Base-by-base conservation (phyloP, 2,888 invertebrate genomes). In the Mechanitis messenoides region DNA sequence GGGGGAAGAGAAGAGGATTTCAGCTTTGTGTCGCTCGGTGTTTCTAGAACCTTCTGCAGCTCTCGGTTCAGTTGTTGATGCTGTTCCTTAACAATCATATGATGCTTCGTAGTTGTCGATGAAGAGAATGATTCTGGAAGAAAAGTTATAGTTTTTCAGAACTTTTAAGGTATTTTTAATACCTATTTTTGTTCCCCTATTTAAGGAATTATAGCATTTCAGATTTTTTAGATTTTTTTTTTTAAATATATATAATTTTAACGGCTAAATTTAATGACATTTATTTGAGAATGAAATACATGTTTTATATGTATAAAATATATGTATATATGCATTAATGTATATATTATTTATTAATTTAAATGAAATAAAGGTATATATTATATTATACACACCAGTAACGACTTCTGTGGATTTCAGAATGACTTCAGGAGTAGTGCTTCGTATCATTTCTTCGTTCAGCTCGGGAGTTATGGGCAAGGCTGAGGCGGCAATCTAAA, bases 381-480 rank as follows among this genome's bases (percentile, higher is more conserved):
- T 38, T 11, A 45, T 54, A 5, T 9, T 7, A 33, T 47, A 70
- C 79, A 53, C 69, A 90, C 90, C 88, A 86, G 89, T 87, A 83
- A 88, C 84, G 74, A 87, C 86, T 87, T 87, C 88, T 85, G 87
- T 78, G 78, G 77, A 77, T 77, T 82, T 85, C 68, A 81, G 75
- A 59, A 77, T 79, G 71, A 88, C 89, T 75, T 93, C 93, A 78
- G 93, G 92, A 76, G 92, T 93, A 71, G 91, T 80, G 83, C 92
- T 91, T 87, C 93, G 91, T 71, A 92, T 91, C 74, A 91, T 85
- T 79, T 95, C 95, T 91, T 95, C 95, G 84, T 94, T 94, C 64
- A 94, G 92, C 91, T 95, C 95, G 69, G 94, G 94, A 73, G 94
- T 95, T 64, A 94, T 93, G 66, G 94, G 93, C 76, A 93, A 87